phyloP scores from a whole-genome alignment of 2,797 vertebrate genomes.

The Alauda arvensis region DNA sequence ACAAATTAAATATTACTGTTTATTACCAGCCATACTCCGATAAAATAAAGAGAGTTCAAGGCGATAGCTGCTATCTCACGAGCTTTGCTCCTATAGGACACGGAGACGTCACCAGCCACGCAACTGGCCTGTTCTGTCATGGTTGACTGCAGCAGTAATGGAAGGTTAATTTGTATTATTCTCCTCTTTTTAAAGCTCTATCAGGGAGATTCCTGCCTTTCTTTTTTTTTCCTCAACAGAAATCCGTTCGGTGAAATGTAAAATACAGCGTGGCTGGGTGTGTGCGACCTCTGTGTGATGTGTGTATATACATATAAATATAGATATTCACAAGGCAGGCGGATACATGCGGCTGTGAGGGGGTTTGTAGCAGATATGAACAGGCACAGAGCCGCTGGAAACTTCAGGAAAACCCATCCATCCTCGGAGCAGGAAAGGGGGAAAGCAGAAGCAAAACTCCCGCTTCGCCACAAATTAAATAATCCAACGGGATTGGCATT shows the following conservation, averaged over 20 bases:
- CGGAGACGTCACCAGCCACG: slow-evolving; percentile 75
- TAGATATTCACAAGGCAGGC: background rate
- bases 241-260: background rate
- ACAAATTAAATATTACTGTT: slow-evolving; percentile 80
- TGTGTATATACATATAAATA: background rate
- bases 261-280: background rate
- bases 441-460: background rate
- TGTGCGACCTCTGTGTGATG: accelerated
- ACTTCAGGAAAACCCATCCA: background rate
- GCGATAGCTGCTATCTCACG: slow-evolving; percentile 74
- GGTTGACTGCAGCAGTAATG: slow-evolving; percentile 62
- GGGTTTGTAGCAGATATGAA: accelerated
- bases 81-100: slow-evolving; percentile 78
- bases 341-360: accelerated
- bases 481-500: background rate
- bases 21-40: slow-evolving; percentile 76
- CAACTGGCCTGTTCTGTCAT: slow-evolving; percentile 68
- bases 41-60: slow-evolving; percentile 76
- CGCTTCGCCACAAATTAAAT: background rate
- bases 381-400: background rate
- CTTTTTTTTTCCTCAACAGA: background rate
- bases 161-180: slow-evolving; percentile 62
- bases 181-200: slow-evolving; percentile 56
- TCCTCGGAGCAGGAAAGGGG: background rate
- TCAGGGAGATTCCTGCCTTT: slow-evolving; percentile 2